These are phyloP conservation scores for Catonia carolina DNA, from an alignment of 2,888 invertebrate genomes.

Conservation along the genomic window DNA sequence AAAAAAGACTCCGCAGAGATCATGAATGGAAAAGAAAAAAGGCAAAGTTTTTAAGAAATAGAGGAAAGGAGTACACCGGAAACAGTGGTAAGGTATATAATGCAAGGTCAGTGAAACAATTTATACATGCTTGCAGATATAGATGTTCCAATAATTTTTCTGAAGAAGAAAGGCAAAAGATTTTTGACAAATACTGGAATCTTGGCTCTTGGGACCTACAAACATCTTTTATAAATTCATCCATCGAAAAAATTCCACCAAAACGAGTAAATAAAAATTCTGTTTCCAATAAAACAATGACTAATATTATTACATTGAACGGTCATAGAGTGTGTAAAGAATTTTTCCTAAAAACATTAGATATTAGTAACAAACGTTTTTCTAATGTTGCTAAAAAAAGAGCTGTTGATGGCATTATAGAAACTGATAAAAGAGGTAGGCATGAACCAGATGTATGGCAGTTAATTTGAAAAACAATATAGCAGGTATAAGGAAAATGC, in stretches of 20 bases:
- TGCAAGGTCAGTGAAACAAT: neutral
- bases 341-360: slow-evolving; percentile 17
- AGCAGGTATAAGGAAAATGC: slow-evolving; percentile 9
- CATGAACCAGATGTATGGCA: slow-evolving; percentile 10
- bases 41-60: neutral
- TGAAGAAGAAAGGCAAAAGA: neutral
- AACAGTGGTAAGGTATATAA: neutral
- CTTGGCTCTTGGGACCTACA: slow-evolving; percentile 8
- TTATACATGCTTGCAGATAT: neutral
- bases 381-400: slow-evolving; percentile 13
- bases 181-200: slow-evolving; percentile 6
- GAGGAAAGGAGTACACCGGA: neutral
- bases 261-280: neutral
- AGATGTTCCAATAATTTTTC: neutral
- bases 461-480: neutral
- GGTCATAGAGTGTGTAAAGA: slow-evolving; percentile 17
- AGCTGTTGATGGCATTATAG: neutral
- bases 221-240: slow-evolving; percentile 2
- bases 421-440: neutral
- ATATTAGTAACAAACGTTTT: slow-evolving; percentile 13
- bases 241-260: neutral
- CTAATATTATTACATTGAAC: neutral
- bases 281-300: neutral
- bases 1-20: no score
- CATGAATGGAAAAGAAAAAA: neutral